These are phyloP conservation scores for Protodeltote pygarga DNA, from an alignment of 2,888 invertebrate genomes.

Conservation along the genomic window DNA sequence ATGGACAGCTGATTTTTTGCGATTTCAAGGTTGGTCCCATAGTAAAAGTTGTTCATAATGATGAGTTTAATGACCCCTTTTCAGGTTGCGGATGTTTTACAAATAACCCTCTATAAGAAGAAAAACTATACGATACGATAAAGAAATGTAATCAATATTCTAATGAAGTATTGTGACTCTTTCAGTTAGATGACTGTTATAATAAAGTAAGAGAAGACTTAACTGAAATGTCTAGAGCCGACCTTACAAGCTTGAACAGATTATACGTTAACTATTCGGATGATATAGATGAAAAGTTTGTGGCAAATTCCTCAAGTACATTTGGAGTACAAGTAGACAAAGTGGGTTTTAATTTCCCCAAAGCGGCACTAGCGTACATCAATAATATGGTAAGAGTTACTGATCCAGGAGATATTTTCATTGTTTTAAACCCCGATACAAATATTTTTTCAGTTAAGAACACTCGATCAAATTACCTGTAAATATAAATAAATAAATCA, in stretches of 20 bases:
- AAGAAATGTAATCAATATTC: no score
- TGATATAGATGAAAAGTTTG: slow-evolving; percentile 49
- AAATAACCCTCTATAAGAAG: no score
- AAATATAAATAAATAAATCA: no score
- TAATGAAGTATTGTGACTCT: not conserved
- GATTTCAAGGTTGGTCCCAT: no score
- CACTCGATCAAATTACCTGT: no score
- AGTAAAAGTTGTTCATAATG: no score
- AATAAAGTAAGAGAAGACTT: not conserved
- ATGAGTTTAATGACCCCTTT: no score
- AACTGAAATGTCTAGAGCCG: not conserved
- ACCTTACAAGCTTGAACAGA: slow-evolving; percentile 56
- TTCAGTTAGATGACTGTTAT: slow-evolving; percentile 20
- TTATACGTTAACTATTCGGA: slow-evolving; percentile 62
- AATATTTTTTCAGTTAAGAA: no score
- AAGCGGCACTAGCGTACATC: slow-evolving; percentile 55
- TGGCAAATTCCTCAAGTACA: slow-evolving; percentile 40
- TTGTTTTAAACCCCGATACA: no score
- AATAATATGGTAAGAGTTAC: slow-evolving; percentile 60
- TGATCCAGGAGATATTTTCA: not conserved
- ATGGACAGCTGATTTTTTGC: no score
- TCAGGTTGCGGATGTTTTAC: no score
- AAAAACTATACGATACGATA: no score
- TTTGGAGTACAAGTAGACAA: slow-evolving; percentile 63
- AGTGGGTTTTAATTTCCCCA: slow-evolving; percentile 59